Evolutionary conservation across 1,140 invertebrate species (phyloP), one percentile per base, ranked within the genome.

Genomic region (Papilio polyxenes): DNA sequence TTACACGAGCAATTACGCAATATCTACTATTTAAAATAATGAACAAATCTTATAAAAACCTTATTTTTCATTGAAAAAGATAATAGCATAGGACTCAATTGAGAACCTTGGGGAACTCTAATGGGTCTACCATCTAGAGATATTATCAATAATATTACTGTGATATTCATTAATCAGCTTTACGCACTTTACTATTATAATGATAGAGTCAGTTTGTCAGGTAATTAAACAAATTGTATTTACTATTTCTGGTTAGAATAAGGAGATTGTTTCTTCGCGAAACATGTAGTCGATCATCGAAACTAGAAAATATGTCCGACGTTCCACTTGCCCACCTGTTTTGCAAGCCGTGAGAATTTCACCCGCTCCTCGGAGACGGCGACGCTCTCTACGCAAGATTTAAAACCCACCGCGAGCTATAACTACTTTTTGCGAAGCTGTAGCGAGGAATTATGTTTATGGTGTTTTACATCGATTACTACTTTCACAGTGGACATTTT

Each of bases 271-370:
- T 17, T 53, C 51, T 53, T 53, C 59, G 5, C 51, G 7, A 62
- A 20, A 20, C n/a, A 7, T 20, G 17, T n/a, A 65, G 62, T 65
- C 62, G 62, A 74, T 44, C 13, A 40, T 74, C 72, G 72, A 74
- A 74, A 74, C 72, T 74, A 74, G 72, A 44, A 74, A 17, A 48
- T 31, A 44, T 44, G 13, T 74, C 7, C 37, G 40, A 31, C 40
- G 72, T 15, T 6, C 72, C 72, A 74, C 72, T 40, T 44, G 72
- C 15, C 37, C 72, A 74, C 72, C 72, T 74, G 72, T 74, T 74
- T 74, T 74, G 37, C 72, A 74, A 74, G 72, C 40, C 72, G 31
- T 17, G 72, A 37, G 72, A 74, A 74, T 74, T 74, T 74, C 72
- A 74, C 59, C 17, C 59, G 59, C 59, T n/a, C 20, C 40, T 53